Conservation (phyloP, 2,113 vertebrate species). For the Neofelis nebulosa region DNA sequence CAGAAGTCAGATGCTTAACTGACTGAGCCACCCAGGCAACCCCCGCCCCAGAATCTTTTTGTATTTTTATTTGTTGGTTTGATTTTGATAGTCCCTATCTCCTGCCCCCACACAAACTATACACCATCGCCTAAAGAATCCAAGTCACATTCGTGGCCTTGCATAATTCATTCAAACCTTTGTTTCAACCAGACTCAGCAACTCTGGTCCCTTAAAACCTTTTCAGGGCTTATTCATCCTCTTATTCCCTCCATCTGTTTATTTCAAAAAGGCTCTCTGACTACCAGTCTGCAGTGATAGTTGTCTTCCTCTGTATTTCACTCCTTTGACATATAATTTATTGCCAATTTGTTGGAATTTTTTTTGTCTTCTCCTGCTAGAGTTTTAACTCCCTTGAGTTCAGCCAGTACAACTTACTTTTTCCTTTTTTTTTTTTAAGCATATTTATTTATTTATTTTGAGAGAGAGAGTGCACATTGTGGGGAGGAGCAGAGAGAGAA, state of each 20-base stretch:
- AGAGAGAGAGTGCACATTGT: no score
- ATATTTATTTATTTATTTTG: no score
- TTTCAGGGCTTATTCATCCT: background rate
- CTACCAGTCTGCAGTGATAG: background rate
- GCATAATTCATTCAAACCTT: background rate
- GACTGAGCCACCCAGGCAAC: no score
- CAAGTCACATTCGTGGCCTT: background rate
- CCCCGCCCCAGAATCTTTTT: background rate
- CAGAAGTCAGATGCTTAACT: no score
- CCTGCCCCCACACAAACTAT: background rate
- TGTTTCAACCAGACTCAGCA: background rate
- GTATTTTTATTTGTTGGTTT: slow-evolving; percentile 22
- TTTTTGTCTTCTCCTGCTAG: background rate
- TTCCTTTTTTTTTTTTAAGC: background rate
- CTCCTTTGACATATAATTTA: background rate
- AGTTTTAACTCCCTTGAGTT: slow-evolving; percentile 27
- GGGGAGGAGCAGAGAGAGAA: no score
- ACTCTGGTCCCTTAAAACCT: background rate
- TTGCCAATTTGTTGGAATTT: background rate
- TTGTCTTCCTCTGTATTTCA: background rate
- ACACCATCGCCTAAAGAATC: background rate
- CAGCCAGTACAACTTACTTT: background rate
- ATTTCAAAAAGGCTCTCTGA: background rate
- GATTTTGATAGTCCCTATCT: background rate
- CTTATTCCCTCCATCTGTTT: background rate